phyloP scores from a whole-genome alignment of 1,140 invertebrate genomes.

The Brachionus sp. region DNA sequence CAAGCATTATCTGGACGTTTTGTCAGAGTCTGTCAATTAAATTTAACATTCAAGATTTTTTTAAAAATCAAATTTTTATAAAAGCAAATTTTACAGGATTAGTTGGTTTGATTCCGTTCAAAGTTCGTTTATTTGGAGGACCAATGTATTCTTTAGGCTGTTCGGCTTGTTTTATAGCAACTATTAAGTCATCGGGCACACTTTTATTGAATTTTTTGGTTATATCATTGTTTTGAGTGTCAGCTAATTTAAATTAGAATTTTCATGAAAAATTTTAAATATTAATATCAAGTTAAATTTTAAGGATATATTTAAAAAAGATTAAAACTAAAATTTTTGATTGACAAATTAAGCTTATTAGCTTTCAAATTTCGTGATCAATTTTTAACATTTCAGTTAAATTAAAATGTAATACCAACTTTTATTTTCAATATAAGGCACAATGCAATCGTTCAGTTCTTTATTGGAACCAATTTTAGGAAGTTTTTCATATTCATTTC shows the following conservation, averaged over 20 bases:
- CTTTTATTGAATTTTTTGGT: conserved; percentile 8
- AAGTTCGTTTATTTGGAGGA: conserved; percentile 50
- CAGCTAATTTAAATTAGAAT: neutral
- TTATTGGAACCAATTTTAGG: conserved; percentile 36
- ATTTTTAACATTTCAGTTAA: neutral
- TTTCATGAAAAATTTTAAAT: neutral
- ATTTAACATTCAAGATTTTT: neutral
- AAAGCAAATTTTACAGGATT: neutral
- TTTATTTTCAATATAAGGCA: conserved; percentile 45
- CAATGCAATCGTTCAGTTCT: conserved; percentile 22
- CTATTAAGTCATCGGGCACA: conserved; percentile 54
- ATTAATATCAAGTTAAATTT: neutral
- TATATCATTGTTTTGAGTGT: neutral
- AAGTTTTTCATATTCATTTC: conserved; percentile 44
- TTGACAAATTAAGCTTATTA: neutral
- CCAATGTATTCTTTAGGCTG: conserved; percentile 52
- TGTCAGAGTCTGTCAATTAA: neutral
- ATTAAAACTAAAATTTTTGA: neutral
- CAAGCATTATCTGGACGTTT: conserved; percentile 54
- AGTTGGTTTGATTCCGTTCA: conserved; percentile 13
- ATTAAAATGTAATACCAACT: neutral
- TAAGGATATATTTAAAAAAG: neutral
- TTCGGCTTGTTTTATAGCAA: conserved; percentile 56
- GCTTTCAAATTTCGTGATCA: neutral
- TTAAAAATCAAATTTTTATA: neutral